A percentile compares a stretch with the other conserved stretches of the same genome.
phyloP scores from a whole-genome alignment of 2,888 invertebrate genomes.

The Oligia strigilis region DNA sequence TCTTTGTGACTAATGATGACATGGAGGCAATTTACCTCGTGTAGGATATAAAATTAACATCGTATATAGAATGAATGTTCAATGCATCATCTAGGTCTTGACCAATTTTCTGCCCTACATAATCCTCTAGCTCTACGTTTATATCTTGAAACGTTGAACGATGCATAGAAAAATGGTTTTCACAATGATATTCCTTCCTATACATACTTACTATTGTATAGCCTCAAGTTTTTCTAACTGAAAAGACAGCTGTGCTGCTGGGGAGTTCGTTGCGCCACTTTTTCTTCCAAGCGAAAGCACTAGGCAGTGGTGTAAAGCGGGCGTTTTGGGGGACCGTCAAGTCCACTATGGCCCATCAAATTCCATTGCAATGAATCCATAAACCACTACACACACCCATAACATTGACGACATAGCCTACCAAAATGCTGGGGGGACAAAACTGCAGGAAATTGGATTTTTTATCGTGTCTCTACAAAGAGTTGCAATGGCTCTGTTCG shows the following conservation, averaged over 20 bases:
- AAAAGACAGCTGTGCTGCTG: too few relatives aligned
- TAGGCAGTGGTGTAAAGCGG: too few relatives aligned
- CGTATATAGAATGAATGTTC: neutral
- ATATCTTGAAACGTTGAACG: neutral
- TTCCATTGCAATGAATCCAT: conserved; percentile 16
- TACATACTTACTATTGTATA: neutral
- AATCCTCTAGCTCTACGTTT: neutral
- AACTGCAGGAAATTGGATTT: conserved; percentile 78
- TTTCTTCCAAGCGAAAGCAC: too few relatives aligned
- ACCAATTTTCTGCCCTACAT: neutral
- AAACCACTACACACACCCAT: conserved; percentile 32
- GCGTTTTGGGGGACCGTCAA: neutral
- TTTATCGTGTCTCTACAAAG: conserved; percentile 71
- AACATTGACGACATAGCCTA: conserved; percentile 19
- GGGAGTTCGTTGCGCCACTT: too few relatives aligned
- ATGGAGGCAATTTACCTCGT: neutral
- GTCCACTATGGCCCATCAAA: neutral
- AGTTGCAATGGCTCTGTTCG: conserved; percentile 51
- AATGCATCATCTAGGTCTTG: neutral
- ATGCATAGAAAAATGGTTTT: neutral
- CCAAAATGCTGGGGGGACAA: conserved; percentile 54
- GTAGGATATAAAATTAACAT: neutral
- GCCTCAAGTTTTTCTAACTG: too few relatives aligned
- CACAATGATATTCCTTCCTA: neutral
- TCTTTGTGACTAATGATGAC: neutral